A percentile compares a stretch with the other conserved stretches of the same genome.
These are phyloP conservation scores for Semotilus atromaculatus DNA, from an alignment of 2,797 vertebrate genomes.

Conservation along the genomic window DNA sequence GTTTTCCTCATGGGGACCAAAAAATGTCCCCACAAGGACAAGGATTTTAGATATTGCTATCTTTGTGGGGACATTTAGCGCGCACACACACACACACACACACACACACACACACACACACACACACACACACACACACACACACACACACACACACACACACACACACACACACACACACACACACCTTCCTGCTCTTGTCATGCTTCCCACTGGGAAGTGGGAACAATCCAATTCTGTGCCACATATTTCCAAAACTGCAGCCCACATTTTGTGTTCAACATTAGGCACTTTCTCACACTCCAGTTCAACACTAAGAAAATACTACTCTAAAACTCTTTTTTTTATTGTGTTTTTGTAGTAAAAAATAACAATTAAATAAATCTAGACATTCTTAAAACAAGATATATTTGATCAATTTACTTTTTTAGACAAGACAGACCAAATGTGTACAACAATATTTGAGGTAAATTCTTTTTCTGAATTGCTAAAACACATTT, in stretches of 20 bases:
- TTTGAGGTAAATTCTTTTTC: not conserved
- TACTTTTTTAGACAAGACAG: not conserved
- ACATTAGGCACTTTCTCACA: not conserved
- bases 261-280: slow-evolving; percentile 42
- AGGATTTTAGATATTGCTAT: too few species aligned
- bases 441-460: too few species aligned
- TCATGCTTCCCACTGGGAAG: slow-evolving; percentile 44
- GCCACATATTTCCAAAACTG: slow-evolving; percentile 48
- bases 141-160: not conserved
- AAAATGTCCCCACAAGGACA: too few species aligned
- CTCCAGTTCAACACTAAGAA: slow-evolving; percentile 1
- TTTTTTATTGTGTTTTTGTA: not conserved
- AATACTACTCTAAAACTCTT: not conserved
- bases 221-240: slow-evolving; percentile 53
- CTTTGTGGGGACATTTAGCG: too few species aligned
- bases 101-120: not conserved
- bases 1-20: too few species aligned
- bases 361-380: not conserved
- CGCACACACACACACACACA: too few species aligned
- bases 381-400: not conserved
- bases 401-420: not conserved
- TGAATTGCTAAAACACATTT: too few species aligned
- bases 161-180: not conserved
- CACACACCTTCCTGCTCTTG: not conserved
- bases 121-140: not conserved